Evolutionary conservation across 2,888 invertebrate genomes (phyloP), one percentile per base, ranked within the genome.

Genomic region (Athalia rosae): DNA sequence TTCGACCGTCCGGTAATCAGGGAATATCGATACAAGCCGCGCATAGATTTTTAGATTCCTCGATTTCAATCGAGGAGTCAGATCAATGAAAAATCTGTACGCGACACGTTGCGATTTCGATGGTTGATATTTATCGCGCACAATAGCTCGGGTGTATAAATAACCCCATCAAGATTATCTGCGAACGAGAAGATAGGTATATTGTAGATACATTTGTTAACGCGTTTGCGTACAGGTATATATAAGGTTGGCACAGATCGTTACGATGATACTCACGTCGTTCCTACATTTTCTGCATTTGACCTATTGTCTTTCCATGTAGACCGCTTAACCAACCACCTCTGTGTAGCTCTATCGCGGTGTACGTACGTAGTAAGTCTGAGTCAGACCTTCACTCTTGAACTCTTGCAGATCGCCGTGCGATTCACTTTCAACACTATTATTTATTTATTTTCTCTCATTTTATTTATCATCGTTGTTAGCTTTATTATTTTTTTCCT

Each of bases 391-490:
- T 87, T 87, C 87, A 87, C 85, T 88, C 88, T 88, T 87, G 86
- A 88, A 87, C 86, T 86, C 86, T 71, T 84, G 41, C 41, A 50
- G 67, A 28, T 41, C 7, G 28, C 28, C 28, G 4, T 81, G 81
- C 85, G 84, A 86, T 88, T 88, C 87, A 84, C 87, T 88, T 87
- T 88, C 88, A 81, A 84, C 85, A 84, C 84, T 85, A 86, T 87
- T 86, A 86, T 87, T 86, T 28, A 28, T 28, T 28, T 28, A 28
- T 28, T 28, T 28, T 28, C 28, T 28, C 28, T 28, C 2, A 28
- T 28, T 64, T 45, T 59, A 59, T 59, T 15, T 13, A 13, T 15
- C 13, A 6, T 15, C 7, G 13, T 15, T 59, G 13, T 59, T 15
- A 7, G 13, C 15, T 13, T 9, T 13, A 11, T 59, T 13, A n/a